Evolutionary conservation across 1,140 invertebrate genomes (phyloP), one percentile per base, ranked within the genome.

Genomic region (Polypedilum vanderplanki): DNA sequence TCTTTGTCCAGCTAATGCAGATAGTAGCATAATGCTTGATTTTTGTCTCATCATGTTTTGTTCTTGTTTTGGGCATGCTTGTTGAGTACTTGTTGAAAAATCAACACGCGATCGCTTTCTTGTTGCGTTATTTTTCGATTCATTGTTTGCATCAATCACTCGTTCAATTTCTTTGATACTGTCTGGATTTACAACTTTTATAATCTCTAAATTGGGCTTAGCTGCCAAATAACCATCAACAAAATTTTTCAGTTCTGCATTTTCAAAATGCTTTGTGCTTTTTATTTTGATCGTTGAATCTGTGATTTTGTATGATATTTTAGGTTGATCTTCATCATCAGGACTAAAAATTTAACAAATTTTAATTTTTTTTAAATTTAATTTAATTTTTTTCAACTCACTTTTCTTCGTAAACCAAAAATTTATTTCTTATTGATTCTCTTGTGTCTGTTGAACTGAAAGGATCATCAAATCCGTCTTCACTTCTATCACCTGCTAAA

Each of bases 191-290:
- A 77, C 76, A 74, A 76, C 74, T 41, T 65, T 46, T n/a, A 57
- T 74, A 75, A 64, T 46, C 18, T 24, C 41, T 76, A 74, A 76
- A 76, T 77, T 77, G 57, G 76, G 75, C 70, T 76, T 70, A 46
- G 75, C 74, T 65, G 74, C 22, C 67, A 20, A 22, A 73, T 75
- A 75, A 74, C 75, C 67, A 20, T 70, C 65, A n/a, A 70, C 2
- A 70, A 70, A 70, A 20, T 9, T 20, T 18, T 70, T 70, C 10
- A 70, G 20, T 70, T 70, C 65, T 18, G 65, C n/a, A 70, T 70
- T 70, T 20, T 70, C 17, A 70, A 70, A 70, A 22, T 70, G 65
- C 8, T 22, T 70, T 18, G 65, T 70, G 18, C 18, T 70, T 5
- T 18, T n/a, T 18, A 70, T 70, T 18, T 70, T 70, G 17, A 70